Evolutionary conservation across 2,113 vertebrate species (phyloP).

Genomic region (Oreochromis tanganicae): DNA sequence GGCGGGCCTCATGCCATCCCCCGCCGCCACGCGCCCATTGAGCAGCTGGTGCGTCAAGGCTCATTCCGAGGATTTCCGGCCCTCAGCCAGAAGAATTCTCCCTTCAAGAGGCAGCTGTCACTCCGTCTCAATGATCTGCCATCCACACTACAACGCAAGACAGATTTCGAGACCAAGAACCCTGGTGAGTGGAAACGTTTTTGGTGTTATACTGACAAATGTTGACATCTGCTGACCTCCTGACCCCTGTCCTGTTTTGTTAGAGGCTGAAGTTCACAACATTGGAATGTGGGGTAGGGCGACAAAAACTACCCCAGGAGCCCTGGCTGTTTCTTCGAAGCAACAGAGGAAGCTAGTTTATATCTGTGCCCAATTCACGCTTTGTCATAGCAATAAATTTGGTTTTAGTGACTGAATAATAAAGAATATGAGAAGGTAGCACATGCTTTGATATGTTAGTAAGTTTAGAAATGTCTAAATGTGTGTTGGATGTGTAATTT

Average conservation of each 20-base stretch:
- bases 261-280: neutral
- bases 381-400: neutral
- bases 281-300: neutral
- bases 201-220: neutral
- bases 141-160: constrained; percentile 86
- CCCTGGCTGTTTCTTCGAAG: neutral
- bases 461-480: neutral
- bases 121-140: constrained; percentile 89
- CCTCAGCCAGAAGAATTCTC: constrained; percentile 89
- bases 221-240: neutral
- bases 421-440: neutral
- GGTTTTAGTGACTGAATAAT: neutral
- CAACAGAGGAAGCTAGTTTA: neutral
- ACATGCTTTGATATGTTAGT: neutral
- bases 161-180: constrained; percentile 79
- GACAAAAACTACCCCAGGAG: neutral
- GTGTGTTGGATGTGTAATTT: neutral
- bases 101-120: constrained; percentile 90
- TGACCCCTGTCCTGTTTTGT: neutral
- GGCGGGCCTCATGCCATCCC: constrained; percentile 83
- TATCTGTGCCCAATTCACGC: neutral
- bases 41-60: constrained; percentile 89
- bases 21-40: constrained; percentile 85
- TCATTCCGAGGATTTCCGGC: constrained; percentile 89
- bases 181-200: constrained; percentile 70